These are phyloP conservation scores for Lepilemur septentrionalis DNA, from an alignment of 2,797 vertebrate genomes.

Conservation along the genomic window DNA sequence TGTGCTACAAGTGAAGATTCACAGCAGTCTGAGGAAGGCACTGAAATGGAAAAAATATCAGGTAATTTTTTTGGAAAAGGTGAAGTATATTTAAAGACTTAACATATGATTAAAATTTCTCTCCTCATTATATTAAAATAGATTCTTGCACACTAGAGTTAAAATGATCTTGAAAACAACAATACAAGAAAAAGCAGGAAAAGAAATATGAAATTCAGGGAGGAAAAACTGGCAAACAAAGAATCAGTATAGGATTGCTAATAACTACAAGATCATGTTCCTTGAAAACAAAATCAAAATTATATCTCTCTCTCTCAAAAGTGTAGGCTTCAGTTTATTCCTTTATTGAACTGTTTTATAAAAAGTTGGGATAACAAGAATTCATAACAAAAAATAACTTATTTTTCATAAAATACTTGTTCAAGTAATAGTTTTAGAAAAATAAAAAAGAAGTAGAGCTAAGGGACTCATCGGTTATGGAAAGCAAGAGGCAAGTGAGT, in stretches of 20 bases:
- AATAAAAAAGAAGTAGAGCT: not conserved
- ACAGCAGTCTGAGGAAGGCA: constrained; percentile 90
- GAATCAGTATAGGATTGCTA: too few species aligned
- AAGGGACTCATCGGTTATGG: not conserved
- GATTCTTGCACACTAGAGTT: not conserved
- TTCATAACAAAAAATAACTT: not conserved
- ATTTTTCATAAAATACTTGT: not conserved
- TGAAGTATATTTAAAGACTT: not conserved
- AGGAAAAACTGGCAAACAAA: not conserved
- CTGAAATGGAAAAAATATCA: constrained; percentile 81
- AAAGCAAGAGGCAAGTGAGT: not conserved
- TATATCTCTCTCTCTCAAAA: too few species aligned
- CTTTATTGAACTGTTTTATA: not conserved
- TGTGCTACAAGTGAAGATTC: constrained; percentile 92
- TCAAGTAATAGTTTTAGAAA: not conserved
- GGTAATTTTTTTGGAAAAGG: constrained; percentile 3
- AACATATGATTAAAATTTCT: constrained; percentile 9
- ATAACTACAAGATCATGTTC: too few species aligned
- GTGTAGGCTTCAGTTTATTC: not conserved
- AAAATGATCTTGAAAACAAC: not conserved
- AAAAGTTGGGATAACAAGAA: not conserved
- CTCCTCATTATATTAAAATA: constrained; percentile 44
- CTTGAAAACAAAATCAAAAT: not conserved
- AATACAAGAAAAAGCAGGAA: not conserved
- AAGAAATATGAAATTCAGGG: too few species aligned